These are phyloP conservation scores for Rotaria macrura DNA, from an alignment of 2,888 invertebrate species.

Conservation along the genomic window DNA sequence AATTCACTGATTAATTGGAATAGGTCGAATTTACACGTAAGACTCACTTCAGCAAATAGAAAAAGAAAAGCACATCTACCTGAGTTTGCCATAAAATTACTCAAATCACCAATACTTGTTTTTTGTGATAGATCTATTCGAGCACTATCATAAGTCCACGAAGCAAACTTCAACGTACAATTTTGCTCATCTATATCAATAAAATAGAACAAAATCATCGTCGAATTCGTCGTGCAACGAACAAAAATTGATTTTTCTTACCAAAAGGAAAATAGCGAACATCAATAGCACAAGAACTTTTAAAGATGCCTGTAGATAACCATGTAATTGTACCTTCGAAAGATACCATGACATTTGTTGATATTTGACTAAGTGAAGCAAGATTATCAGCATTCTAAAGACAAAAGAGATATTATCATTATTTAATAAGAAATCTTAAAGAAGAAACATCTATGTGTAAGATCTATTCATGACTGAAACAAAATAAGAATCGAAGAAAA, in stretches of 20 bases:
- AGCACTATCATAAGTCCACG: constrained; percentile 55
- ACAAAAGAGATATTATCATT: background rate
- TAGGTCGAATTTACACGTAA: too few relatives aligned
- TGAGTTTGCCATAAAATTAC: constrained; percentile 79
- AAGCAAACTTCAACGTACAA: constrained; percentile 54
- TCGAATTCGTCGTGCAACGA: too few relatives aligned
- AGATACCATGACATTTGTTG: constrained; percentile 55
- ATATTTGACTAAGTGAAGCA: constrained; percentile 47
- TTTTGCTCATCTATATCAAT: constrained; percentile 45
- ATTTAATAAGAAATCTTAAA: background rate
- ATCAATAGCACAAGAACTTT: constrained; percentile 53
- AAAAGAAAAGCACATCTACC: background rate
- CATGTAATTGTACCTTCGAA: constrained; percentile 55
- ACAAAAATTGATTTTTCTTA: background rate
- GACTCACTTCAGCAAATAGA: too few relatives aligned
- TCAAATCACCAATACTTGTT: constrained; percentile 67
- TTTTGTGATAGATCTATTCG: constrained; percentile 45
- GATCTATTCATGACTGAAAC: too few relatives aligned
- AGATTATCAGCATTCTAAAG: constrained; percentile 43
- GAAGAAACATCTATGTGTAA: too few relatives aligned
- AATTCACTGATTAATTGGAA: too few relatives aligned
- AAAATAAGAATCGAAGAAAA: too few relatives aligned
- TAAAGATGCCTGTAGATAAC: constrained; percentile 55
- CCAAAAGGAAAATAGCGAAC: constrained; percentile 56
- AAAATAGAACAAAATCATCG: background rate